Evolutionary conservation across 2,888 invertebrate genomes (phyloP).

Genomic region (Hofmannophila pseudospretella): DNA sequence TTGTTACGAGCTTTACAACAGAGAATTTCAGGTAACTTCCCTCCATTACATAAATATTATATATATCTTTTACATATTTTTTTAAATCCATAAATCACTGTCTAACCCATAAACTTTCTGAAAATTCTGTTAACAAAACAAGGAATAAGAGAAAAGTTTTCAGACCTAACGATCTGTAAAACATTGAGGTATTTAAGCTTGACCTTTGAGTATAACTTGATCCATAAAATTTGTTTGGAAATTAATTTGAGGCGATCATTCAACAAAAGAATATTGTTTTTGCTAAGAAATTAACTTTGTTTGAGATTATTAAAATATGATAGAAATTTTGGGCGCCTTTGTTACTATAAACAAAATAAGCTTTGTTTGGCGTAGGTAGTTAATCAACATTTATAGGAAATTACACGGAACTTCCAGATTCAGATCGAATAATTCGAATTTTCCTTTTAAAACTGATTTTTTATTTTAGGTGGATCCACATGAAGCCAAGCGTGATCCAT

Average conservation of each 20-base stretch:
- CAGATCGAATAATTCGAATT: background rate
- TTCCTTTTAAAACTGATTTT: background rate
- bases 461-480: slow-evolving; percentile 87
- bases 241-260: background rate
- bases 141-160: slow-evolving; percentile 6
- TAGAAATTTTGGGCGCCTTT: too few species aligned
- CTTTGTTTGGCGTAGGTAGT: too few species aligned
- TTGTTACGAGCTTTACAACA: slow-evolving; percentile 96
- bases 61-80: background rate
- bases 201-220: background rate
- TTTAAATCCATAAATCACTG: slow-evolving; percentile 10
- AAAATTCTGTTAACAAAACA: slow-evolving; percentile 6
- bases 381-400: too few species aligned
- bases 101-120: slow-evolving; percentile 5
- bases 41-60: background rate
- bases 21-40: slow-evolving; percentile 88
- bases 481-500: slow-evolving; percentile 91
- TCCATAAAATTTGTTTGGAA: background rate
- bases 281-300: too few species aligned
- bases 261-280: background rate
- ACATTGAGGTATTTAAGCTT: background rate
- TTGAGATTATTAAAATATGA: too few species aligned
- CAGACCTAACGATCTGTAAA: slow-evolving; percentile 5
- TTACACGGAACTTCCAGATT: too few species aligned
- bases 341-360: too few species aligned